phyloP scores from a whole-genome alignment of 2,888 invertebrate species.

The Adelognathus sp. region DNA sequence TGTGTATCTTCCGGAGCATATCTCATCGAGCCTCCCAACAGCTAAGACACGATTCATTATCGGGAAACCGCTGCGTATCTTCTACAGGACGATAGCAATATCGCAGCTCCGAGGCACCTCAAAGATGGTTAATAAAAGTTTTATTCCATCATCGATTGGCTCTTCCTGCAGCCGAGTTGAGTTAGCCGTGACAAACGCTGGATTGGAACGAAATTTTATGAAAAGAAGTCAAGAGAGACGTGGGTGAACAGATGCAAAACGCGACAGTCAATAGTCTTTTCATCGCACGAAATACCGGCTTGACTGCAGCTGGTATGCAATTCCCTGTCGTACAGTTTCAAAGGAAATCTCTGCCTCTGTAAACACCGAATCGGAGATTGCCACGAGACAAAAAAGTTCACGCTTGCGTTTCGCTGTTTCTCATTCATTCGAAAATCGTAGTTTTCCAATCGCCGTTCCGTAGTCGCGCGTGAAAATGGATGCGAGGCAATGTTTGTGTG shows the following conservation, averaged over 20 bases:
- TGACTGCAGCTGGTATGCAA: slow-evolving; percentile 18
- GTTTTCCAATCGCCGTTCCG: background rate
- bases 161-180: background rate
- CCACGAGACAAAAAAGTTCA: background rate
- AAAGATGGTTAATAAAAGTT: background rate
- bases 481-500: background rate
- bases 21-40: background rate
- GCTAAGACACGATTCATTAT: slow-evolving; percentile 6
- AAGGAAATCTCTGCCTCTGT: slow-evolving; percentile 12
- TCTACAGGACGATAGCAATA: too few relatives aligned
- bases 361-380: background rate
- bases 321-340: slow-evolving; percentile 14
- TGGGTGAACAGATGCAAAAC: background rate
- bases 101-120: background rate
- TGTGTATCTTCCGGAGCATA: background rate
- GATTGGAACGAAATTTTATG: background rate
- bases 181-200: background rate
- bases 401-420: background rate
- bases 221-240: background rate
- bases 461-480: background rate
- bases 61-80: background rate
- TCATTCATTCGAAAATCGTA: background rate
- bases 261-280: background rate
- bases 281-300: slow-evolving; percentile 30
- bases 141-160: background rate